Conservation (phyloP, 1,140 invertebrate species). For the Drosophila bipectinata region DNA sequence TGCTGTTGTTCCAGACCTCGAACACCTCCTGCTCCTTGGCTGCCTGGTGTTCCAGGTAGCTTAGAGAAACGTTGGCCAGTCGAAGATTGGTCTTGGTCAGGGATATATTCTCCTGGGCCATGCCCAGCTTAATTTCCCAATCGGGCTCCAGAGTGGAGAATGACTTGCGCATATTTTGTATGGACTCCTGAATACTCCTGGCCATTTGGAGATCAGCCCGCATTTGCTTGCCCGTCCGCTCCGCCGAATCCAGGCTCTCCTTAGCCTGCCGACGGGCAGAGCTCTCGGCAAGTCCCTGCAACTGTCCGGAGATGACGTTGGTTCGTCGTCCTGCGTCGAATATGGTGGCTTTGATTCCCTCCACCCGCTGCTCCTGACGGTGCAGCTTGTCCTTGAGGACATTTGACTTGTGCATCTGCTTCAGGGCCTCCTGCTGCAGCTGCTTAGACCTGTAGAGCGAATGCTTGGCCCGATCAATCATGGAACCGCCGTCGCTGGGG, state of each 20-base stretch:
- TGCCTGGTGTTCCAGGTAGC: slow-evolving; percentile 84
- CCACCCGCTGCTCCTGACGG: slow-evolving; percentile 84
- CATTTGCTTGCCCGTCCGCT: slow-evolving; percentile 84
- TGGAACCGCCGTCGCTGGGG: slow-evolving; percentile 83
- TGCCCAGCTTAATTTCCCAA: slow-evolving; percentile 85
- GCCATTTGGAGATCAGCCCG: slow-evolving; percentile 85
- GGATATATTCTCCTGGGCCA: slow-evolving; percentile 82
- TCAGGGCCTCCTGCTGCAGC: slow-evolving; percentile 82
- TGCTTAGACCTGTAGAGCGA: slow-evolving; percentile 84
- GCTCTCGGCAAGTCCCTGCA: slow-evolving; percentile 56
- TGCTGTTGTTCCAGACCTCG: slow-evolving; percentile 86
- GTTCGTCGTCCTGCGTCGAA: slow-evolving; percentile 85
- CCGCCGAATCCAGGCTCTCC: slow-evolving; percentile 84
- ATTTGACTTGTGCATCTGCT: slow-evolving; percentile 84
- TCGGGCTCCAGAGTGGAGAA: slow-evolving; percentile 85
- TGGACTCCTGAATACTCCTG: slow-evolving; percentile 84
- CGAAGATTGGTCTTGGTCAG: slow-evolving; percentile 75
- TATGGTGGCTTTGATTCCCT: slow-evolving; percentile 84
- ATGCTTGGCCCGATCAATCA: slow-evolving; percentile 84
- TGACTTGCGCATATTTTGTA: slow-evolving; percentile 85
- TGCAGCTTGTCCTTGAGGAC: slow-evolving; percentile 81
- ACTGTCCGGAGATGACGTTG: slow-evolving; percentile 84
- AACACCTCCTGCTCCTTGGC: slow-evolving; percentile 86
- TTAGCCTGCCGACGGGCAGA: slow-evolving; percentile 73
- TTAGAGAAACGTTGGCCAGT: slow-evolving; percentile 84